phyloP scores from a whole-genome alignment of 2,113 vertebrate genomes.

The Stercorarius parasiticus region DNA sequence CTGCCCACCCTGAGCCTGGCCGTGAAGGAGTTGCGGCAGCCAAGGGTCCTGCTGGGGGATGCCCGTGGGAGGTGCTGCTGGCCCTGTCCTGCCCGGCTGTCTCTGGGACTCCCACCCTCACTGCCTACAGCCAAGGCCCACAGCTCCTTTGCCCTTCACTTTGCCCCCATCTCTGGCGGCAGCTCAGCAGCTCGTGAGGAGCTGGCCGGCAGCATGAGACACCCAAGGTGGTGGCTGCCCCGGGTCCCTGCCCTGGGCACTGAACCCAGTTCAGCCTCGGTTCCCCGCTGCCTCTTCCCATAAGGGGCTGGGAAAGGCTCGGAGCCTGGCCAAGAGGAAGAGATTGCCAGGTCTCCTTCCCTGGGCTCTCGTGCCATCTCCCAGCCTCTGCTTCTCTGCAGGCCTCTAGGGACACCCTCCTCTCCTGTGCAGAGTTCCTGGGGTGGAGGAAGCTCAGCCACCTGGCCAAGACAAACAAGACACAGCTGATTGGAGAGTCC shows the following conservation, averaged over 20 bases:
- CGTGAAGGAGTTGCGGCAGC: too few relatives aligned
- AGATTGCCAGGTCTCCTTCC: too few relatives aligned
- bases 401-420: background rate
- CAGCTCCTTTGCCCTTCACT: too few relatives aligned
- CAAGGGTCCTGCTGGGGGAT: too few relatives aligned
- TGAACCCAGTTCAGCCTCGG: too few relatives aligned
- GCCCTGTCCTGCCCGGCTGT: too few relatives aligned
- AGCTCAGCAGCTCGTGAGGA: background rate
- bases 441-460: background rate
- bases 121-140: too few relatives aligned
- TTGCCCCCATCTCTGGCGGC: background rate
- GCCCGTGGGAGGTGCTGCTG: too few relatives aligned
- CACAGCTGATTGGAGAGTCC: background rate
- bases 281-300: too few relatives aligned
- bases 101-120: too few relatives aligned
- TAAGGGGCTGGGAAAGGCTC: background rate
- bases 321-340: background rate
- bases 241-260: too few relatives aligned
- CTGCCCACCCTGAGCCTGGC: too few relatives aligned
- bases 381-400: background rate
- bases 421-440: background rate
- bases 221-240: background rate
- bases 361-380: background rate
- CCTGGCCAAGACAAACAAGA: background rate
- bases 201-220: background rate